A percentile compares a stretch with the other conserved stretches of the same genome.
Evolutionary conservation across 2,888 invertebrate genomes (phyloP).

Genomic region (Drosophila basisetae): DNA sequence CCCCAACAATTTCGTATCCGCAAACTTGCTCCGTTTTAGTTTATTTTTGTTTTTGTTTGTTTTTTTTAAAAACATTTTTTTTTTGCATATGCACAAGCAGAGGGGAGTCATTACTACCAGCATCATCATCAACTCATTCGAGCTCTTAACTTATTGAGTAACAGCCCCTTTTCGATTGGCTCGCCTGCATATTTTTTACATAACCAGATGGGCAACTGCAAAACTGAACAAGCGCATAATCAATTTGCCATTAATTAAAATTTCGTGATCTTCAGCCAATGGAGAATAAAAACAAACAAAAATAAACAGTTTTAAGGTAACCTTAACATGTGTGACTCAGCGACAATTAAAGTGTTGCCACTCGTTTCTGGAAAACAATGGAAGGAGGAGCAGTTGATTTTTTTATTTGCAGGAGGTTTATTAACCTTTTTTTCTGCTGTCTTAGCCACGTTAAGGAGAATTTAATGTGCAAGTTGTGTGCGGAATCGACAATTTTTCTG

Average conservation of each 20-base stretch:
- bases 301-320: slow-evolving; percentile 37
- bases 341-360: slow-evolving; percentile 38
- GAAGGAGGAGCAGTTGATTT: slow-evolving; percentile 37
- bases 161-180: slow-evolving; percentile 53
- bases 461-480: slow-evolving; percentile 64
- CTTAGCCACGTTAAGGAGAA: slow-evolving; percentile 77
- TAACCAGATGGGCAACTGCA: slow-evolving; percentile 59
- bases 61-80: slow-evolving; percentile 9
- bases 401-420: slow-evolving; percentile 60
- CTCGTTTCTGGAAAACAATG: slow-evolving; percentile 48
- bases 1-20: slow-evolving; percentile 59
- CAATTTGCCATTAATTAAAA: slow-evolving; percentile 73
- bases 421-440: slow-evolving; percentile 68
- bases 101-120: slow-evolving; percentile 13
- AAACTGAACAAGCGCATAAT: slow-evolving; percentile 63
- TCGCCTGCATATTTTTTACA: slow-evolving; percentile 67
- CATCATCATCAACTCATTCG: slow-evolving; percentile 22
- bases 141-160: slow-evolving; percentile 67
- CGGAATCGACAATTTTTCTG: slow-evolving; percentile 45
- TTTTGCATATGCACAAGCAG: slow-evolving; percentile 32
- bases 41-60: slow-evolving; percentile 8
- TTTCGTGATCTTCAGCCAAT: slow-evolving; percentile 48
- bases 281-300: slow-evolving; percentile 16
- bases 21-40: slow-evolving; percentile 55
- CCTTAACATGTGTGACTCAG: slow-evolving; percentile 49